A percentile compares a stretch with the other conserved stretches of the same genome.
Evolutionary conservation across 2,888 invertebrate genomes (phyloP).

Genomic region (Prionchulus punctatus): DNA sequence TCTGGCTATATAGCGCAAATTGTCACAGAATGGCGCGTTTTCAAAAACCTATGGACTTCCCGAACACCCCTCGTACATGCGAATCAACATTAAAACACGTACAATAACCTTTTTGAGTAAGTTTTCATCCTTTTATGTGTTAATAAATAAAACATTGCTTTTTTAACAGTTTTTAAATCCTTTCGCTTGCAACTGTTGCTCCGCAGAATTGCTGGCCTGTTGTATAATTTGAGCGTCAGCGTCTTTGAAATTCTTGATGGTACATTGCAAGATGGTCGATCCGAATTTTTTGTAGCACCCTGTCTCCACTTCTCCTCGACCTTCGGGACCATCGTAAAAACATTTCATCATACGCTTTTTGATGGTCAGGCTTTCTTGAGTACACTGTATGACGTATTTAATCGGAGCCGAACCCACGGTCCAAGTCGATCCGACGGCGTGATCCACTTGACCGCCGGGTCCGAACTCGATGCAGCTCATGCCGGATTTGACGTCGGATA

Average conservation of each 20-base stretch:
- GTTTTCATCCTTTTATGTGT: too few relatives aligned
- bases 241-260: background rate
- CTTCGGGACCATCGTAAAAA: background rate
- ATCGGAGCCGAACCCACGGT: background rate
- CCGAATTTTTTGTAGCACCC: background rate
- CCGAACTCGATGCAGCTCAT: background rate
- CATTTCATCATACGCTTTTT: background rate
- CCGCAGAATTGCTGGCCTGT: background rate
- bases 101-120: too few relatives aligned
- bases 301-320: background rate
- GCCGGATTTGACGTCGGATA: background rate
- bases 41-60: too few relatives aligned
- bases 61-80: too few relatives aligned
- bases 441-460: background rate
- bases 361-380: background rate
- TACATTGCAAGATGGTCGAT: background rate
- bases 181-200: background rate
- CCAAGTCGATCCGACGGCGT: slow-evolving; percentile 1
- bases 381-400: background rate
- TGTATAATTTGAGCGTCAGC: background rate
- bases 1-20: too few relatives aligned
- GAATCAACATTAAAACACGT: too few relatives aligned
- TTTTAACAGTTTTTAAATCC: background rate
- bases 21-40: too few relatives aligned
- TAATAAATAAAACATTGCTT: background rate